These are phyloP conservation scores for Pipistrellus pipistrellus DNA, from an alignment of 2,797 vertebrate species.

Conservation along the genomic window DNA sequence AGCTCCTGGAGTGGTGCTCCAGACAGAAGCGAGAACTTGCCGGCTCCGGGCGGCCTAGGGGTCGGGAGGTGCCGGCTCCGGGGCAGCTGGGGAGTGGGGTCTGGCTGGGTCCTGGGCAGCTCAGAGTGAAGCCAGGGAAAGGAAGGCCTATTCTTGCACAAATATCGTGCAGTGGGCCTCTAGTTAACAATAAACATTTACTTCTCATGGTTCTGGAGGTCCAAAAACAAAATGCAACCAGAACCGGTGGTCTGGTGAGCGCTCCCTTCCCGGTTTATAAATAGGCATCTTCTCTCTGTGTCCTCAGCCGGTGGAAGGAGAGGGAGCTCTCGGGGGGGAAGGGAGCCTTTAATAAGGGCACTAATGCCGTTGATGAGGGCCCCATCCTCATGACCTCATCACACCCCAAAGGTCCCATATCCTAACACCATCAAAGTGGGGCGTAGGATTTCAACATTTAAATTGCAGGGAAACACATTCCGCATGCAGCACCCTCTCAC, in stretches of 20 bases:
- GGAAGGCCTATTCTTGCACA: too few relatives aligned
- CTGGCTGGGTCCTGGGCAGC: too few relatives aligned
- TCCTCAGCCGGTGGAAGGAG: neutral
- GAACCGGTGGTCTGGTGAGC: neutral
- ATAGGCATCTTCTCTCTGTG: neutral
- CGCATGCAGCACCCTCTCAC: neutral
- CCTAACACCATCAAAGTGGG: neutral
- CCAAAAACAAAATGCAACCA: neutral
- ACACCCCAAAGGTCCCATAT: neutral
- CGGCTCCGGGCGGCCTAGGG: too few relatives aligned
- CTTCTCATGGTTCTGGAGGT: neutral
- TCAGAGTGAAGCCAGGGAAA: too few relatives aligned
- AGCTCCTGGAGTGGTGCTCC: too few relatives aligned
- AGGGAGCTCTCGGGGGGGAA: neutral
- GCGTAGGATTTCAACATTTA: neutral
- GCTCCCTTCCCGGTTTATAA: neutral
- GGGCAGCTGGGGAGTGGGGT: too few relatives aligned
- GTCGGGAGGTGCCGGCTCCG: too few relatives aligned
- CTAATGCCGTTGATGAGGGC: neutral
- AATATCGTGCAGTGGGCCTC: too few relatives aligned
- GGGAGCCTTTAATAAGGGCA: neutral
- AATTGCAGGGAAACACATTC: neutral
- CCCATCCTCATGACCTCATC: neutral
- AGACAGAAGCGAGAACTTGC: too few relatives aligned
- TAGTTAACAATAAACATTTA: neutral